Base-by-base conservation (phyloP, 2,888 invertebrate genomes). In the Chorisops tibialis region DNA sequence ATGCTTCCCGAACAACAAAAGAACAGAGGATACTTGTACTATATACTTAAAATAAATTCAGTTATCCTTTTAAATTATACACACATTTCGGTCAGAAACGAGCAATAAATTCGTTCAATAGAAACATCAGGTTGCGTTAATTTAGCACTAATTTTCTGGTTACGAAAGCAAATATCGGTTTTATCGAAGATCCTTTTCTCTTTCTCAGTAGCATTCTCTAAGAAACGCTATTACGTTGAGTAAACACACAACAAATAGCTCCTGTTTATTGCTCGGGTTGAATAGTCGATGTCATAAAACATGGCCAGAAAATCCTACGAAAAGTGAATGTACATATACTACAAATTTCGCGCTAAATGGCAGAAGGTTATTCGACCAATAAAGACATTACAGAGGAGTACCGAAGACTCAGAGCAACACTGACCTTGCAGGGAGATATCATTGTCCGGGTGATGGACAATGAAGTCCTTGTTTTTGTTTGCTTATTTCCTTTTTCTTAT, bases 171-270 rank as follows among this genome's bases (percentile, higher is more conserved):
- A 18, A 35, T 50, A 21, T 37, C 2, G 49, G 1, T 30, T 6
- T 30, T 9, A 30, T 30, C 30, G 45, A 16, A 30, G n/a, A 5
- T 43, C 30, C 18, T 52, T 19, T 52, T 12, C 1, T 18, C 11
- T 6, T 19, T 38, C 4, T 19, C 38, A 30, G 30, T 30, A 30
- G 30, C 30, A 30, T 30, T 21, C n/a, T 9, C 2, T n/a, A 35
- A 35, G 12, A 12, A 11, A 56, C 14, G 43, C 16, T 30, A 45
- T 56, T 43, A 56, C 43, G 43, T 43, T 56, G 56, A 43, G 56
- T 43, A 56, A 56, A 56, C 45, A 56, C 30, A 45, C 45, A 30
- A 30, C 43, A 35, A 56, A 56, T 45, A 43, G 56, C 56, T 56
- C 45, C 56, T 45, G 56, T 56, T 56, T 56, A 56, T 18, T 24